Base-by-base conservation (phyloP, 2,113 vertebrate genomes). In the Phylloscopus trochilus region DNA sequence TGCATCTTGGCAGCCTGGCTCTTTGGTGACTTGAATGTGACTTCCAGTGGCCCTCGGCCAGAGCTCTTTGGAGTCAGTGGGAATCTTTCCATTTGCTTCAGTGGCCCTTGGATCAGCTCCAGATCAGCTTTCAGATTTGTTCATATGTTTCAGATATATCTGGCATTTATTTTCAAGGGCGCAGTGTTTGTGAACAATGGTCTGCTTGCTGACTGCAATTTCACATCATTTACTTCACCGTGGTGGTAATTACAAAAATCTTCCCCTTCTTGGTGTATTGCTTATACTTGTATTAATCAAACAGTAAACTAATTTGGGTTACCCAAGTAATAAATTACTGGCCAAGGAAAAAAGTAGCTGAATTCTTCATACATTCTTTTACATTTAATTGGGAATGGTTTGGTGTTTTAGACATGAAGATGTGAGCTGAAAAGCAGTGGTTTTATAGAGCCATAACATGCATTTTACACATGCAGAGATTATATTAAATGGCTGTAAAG, bases 141-240 rank as follows among this genome's bases (percentile, higher is more conserved):
- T 96, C 94, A 43, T 60, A 72, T 70, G 51, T 66, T 95, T 95
- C 87, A 88, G 78, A 75, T 83, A 16, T 82, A 83, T 41, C 75
- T 88, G 93, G 56, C 35, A n/a, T 67, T 93, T 64, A 21, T 91
- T 96, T 94, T 90, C 93, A 95, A 96, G 92, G 92, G 41, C 68
- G 88, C 26, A 70, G 39, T 3, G 8, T 3, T 7, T 53, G 58
- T n/a, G 75, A 91, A 80, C 66, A 95, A 52, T 37, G 62, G 16
- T 31, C 39, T 88, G n/a, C 67, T 85, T 79, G n/a, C 35, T 88
- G 51, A 90, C 59, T 56, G 22, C 15, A 67, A 20, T 74, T 77
- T 66, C 63, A 80, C 37, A 28, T 28, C 5, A 83, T 41, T 39
- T 63, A 73, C 33, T 89, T 84, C 33, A 53, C 20, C 10, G 6